A percentile compares a stretch with the other conserved stretches of the same genome.
phyloP scores from a whole-genome alignment of 2,888 invertebrate species.

The Eupithecia subfuscata region DNA sequence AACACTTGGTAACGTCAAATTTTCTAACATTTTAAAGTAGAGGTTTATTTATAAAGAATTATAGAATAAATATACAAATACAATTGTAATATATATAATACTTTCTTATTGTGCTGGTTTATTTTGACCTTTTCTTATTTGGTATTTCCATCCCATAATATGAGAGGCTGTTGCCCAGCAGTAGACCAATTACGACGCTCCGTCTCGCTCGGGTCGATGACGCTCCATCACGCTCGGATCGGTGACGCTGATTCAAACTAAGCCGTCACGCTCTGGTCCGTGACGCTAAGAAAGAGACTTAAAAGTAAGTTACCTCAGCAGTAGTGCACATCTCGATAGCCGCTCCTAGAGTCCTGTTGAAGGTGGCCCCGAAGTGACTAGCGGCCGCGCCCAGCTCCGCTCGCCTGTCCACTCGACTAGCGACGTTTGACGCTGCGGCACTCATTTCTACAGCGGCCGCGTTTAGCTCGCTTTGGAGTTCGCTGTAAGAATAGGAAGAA shows the following conservation, averaged over 20 bases:
- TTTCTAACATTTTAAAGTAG: too few relatives aligned
- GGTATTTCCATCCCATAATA: too few relatives aligned
- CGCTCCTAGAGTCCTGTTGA: slow-evolving; percentile 89
- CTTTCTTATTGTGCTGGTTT: too few relatives aligned
- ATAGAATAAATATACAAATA: too few relatives aligned
- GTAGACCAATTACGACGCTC: too few relatives aligned
- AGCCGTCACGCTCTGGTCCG: not conserved
- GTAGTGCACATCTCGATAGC: slow-evolving; percentile 94
- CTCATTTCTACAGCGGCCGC: slow-evolving; percentile 93
- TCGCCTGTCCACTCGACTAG: slow-evolving; percentile 89
- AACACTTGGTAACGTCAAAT: too few relatives aligned
- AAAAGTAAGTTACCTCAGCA: slow-evolving; percentile 79
- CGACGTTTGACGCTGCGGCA: slow-evolving; percentile 91
- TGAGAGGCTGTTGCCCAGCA: too few relatives aligned
- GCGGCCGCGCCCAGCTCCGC: slow-evolving; percentile 89
- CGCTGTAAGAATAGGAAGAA: slow-evolving; percentile 67
- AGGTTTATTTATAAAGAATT: too few relatives aligned
- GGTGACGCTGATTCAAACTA: not conserved
- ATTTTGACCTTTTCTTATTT: too few relatives aligned
- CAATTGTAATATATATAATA: too few relatives aligned
- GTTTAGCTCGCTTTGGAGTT: slow-evolving; percentile 93
- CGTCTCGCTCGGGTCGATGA: not conserved
- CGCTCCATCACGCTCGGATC: not conserved
- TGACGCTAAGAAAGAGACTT: not conserved
- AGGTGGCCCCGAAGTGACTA: slow-evolving; percentile 91